A percentile compares a stretch with the other conserved stretches of the same genome.
Evolutionary conservation across 2,113 vertebrate genomes (phyloP).

Genomic region (Pedetes capensis): DNA sequence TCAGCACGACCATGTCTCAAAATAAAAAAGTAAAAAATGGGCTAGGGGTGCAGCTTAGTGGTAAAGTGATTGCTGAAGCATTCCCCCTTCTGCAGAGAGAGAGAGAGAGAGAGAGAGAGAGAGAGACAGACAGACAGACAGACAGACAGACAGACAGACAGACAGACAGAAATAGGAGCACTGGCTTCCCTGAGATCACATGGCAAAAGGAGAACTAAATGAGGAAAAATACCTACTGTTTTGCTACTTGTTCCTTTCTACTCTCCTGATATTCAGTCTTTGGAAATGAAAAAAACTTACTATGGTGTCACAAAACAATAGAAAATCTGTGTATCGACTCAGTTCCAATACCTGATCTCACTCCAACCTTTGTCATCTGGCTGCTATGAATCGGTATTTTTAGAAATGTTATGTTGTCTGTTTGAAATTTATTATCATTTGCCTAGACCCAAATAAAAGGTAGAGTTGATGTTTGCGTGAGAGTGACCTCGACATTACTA

Average conservation of each 20-base stretch:
- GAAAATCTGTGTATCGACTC: neutral
- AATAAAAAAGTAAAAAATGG: too few species aligned
- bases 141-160: too few species aligned
- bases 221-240: neutral
- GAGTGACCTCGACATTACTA: neutral
- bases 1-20: too few species aligned
- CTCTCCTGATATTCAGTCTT: neutral
- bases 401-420: neutral
- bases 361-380: neutral
- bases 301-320: neutral
- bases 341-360: neutral
- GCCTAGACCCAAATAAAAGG: neutral
- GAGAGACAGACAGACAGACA: too few species aligned
- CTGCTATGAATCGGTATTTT: neutral
- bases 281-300: neutral
- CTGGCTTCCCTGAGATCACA: neutral
- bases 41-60: too few species aligned
- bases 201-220: neutral
- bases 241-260: neutral
- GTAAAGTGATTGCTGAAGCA: too few species aligned
- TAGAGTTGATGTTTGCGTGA: neutral
- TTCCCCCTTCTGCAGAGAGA: too few species aligned
- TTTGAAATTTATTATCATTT: constrained; percentile 1
- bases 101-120: too few species aligned
- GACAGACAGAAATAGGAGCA: neutral